Percentiles rank a stretch among this genome's conserved stretches.
Evolutionary conservation across 2,113 vertebrate genomes (phyloP).

Genomic region (Actenoides hombroni): DNA sequence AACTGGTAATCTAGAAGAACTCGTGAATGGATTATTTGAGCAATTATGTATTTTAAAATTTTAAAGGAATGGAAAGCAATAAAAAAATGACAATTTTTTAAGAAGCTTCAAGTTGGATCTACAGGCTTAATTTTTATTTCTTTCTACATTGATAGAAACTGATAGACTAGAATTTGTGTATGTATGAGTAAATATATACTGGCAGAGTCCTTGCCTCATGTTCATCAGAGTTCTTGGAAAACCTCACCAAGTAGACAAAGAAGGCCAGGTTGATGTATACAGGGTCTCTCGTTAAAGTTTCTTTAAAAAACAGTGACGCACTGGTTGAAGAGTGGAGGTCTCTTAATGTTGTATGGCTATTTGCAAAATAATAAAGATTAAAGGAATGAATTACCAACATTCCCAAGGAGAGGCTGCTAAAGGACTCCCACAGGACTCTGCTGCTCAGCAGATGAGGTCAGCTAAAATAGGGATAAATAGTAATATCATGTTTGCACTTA

Average conservation of each 20-base stretch:
- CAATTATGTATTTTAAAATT: neutral
- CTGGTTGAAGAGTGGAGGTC: neutral
- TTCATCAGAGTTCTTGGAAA: neutral
- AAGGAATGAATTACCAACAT: neutral
- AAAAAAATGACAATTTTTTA: neutral
- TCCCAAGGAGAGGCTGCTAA: neutral
- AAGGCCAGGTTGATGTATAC: too few relatives aligned
- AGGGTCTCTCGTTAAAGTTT: neutral
- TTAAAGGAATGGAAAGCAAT: neutral
- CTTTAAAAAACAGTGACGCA: neutral
- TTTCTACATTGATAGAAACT: neutral
- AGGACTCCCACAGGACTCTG: neutral
- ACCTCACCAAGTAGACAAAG: neutral
- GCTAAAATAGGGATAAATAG: neutral
- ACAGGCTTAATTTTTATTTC: neutral
- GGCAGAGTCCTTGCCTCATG: neutral
- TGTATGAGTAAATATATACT: neutral
- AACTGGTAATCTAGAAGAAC: neutral
- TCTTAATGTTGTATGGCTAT: neutral
- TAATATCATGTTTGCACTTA: neutral
- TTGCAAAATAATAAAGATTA: neutral
- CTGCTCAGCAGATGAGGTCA: neutral
- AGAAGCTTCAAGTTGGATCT: neutral
- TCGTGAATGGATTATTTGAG: rapidly evolving
- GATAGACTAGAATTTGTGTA: neutral